These are phyloP conservation scores for Nymphalis polychloros DNA, from an alignment of 2,888 invertebrate genomes.

Conservation along the genomic window DNA sequence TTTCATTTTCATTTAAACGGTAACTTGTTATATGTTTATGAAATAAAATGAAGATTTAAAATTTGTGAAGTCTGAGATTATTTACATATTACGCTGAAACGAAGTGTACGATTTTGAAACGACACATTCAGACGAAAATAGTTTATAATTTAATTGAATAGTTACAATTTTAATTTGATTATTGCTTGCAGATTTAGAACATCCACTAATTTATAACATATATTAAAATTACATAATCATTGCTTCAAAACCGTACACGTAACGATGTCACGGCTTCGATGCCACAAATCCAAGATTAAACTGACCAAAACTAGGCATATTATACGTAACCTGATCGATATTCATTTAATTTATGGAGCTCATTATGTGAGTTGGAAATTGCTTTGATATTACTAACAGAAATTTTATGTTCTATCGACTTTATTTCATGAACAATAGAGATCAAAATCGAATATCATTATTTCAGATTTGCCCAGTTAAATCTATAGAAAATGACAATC, in stretches of 20 bases:
- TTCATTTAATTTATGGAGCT: too few relatives aligned
- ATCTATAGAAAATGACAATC: background rate
- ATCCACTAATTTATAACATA: background rate
- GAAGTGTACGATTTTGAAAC: constrained; percentile 11
- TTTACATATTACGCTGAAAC: constrained; percentile 1
- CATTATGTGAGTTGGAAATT: too few relatives aligned
- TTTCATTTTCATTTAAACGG: constrained; percentile 1
- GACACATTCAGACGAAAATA: constrained; percentile 2
- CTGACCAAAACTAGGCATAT: background rate
- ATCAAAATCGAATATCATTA: background rate
- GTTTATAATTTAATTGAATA: background rate
- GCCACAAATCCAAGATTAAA: background rate
- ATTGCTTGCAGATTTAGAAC: constrained; percentile 4
- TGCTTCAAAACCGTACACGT: constrained; percentile 31
- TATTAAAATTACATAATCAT: constrained; percentile 20
- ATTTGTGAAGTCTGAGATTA: constrained; percentile 23
- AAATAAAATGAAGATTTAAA: background rate
- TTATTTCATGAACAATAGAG: background rate
- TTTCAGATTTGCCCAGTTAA: background rate
- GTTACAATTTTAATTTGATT: background rate
- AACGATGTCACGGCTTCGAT: background rate
- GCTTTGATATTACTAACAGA: too few relatives aligned
- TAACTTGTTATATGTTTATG: constrained; percentile 16
- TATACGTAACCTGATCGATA: background rate
- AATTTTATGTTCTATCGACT: too few relatives aligned